phyloP scores from a whole-genome alignment of 2,113 vertebrate species.

The Labrus mixtus region DNA sequence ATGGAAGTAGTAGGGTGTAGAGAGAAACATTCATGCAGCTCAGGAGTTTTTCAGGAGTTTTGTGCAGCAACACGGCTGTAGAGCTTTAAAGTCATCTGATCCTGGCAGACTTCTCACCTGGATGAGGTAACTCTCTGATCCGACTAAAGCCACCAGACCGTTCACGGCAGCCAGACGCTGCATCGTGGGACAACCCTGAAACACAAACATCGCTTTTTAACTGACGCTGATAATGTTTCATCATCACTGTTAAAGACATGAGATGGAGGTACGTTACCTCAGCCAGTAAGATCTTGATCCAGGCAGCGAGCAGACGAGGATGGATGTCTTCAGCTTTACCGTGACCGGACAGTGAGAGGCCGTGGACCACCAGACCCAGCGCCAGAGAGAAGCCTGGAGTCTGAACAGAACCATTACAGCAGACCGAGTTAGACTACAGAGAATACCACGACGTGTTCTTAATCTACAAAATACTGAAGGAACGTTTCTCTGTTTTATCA shows the following conservation, averaged over 20 bases:
- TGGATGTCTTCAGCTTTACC: constrained; percentile 93
- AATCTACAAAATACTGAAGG: too few relatives aligned
- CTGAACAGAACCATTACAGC: too few relatives aligned
- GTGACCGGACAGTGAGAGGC: constrained; percentile 90
- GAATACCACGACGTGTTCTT: too few relatives aligned
- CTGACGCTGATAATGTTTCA: too few relatives aligned
- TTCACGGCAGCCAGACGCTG: constrained; percentile 93
- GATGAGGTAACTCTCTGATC: constrained; percentile 89
- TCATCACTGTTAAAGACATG: not conserved
- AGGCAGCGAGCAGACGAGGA: constrained; percentile 88
- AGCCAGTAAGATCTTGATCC: constrained; percentile 90
- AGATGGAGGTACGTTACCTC: constrained; percentile 82
- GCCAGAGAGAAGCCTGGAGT: constrained; percentile 94
- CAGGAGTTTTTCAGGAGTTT: too few relatives aligned
- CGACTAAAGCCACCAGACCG: constrained; percentile 91
- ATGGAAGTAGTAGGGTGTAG: too few relatives aligned
- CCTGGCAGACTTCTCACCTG: constrained; percentile 82
- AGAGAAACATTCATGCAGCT: too few relatives aligned
- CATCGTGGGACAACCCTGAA: constrained; percentile 94
- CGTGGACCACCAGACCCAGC: constrained; percentile 89
- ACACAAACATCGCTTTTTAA: constrained; percentile 7
- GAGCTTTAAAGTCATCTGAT: too few relatives aligned
- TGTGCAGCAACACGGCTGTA: too few relatives aligned
- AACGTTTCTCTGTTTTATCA: too few relatives aligned
- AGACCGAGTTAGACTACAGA: not conserved